Evolutionary conservation across 2,888 invertebrate species (phyloP).

Genomic region (Sisyra terminalis): DNA sequence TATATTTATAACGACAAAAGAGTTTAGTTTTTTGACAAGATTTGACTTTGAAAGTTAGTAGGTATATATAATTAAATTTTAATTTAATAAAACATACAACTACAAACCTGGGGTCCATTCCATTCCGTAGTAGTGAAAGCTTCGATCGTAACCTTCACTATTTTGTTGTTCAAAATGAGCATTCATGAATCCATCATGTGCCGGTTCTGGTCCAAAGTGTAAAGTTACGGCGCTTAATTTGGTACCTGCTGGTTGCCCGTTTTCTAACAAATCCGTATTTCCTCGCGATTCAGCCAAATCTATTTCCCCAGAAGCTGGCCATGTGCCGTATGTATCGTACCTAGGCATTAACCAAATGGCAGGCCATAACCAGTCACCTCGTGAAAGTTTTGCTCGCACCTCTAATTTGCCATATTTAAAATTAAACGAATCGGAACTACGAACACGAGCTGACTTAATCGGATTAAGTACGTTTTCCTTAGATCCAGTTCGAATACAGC

Average conservation of each 20-base stretch:
- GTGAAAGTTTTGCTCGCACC: constrained; percentile 47
- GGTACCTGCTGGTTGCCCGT: constrained; percentile 36
- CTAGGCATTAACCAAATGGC: constrained; percentile 56
- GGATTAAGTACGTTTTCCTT: too few relatives aligned
- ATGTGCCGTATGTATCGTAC: constrained; percentile 42
- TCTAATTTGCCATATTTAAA: constrained; percentile 49
- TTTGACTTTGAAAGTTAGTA: constrained; percentile 25
- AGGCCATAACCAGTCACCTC: constrained; percentile 57
- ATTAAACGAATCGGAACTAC: constrained; percentile 41
- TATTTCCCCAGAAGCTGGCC: constrained; percentile 59
- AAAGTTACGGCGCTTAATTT: constrained; percentile 42
- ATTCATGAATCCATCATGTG: constrained; percentile 31
- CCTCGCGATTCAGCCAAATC: constrained; percentile 51
- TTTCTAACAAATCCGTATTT: constrained; percentile 27
- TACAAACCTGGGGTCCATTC: constrained; percentile 52
- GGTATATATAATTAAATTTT: background rate
- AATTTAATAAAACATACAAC: constrained; percentile 9
- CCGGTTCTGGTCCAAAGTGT: constrained; percentile 46
- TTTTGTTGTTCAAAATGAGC: constrained; percentile 29
- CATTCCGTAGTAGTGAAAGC: constrained; percentile 45
- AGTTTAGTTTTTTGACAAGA: too few relatives aligned
- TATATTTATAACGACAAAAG: too few relatives aligned
- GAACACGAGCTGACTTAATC: constrained; percentile 45
- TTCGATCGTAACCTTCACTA: constrained; percentile 29
- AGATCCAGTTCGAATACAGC: constrained; percentile 38